Base-by-base conservation (phyloP, 2,888 invertebrate species). In the Cephus spinipes region DNA sequence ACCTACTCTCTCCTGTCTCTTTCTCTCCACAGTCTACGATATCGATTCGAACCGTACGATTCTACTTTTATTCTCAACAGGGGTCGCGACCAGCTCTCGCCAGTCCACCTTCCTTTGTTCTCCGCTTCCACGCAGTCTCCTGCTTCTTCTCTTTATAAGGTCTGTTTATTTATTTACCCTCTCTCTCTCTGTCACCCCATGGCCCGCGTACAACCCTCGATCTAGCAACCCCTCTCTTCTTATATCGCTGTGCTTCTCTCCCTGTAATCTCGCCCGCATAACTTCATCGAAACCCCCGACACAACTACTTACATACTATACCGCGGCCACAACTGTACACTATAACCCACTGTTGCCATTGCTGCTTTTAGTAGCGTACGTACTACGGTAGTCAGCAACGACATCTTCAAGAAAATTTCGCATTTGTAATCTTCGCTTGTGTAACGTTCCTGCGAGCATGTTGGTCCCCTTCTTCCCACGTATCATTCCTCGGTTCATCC, bases 91-190 rank as follows among this genome's bases (percentile, higher is more conserved):
- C 76, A 30, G 74, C 30, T 69, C 68, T 73, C 69, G 75, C 73
- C 68, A 76, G 73, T 74, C 76, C 32, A 71, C 76, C 74, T 68
- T 74, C 69, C 30, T 33, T 75, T 68, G 73, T 68, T 34, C 55
- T 75, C 55, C 23, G 69, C 36, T 36, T 73, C 73, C 78, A 79
- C 80, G 82, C 82, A 83, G 84, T 85, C 82, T 82, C 81, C 77
- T 77, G 80, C 77, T 74, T 40, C 75, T 68, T 74, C 83, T 79
- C 82, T 83, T 85, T 82, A 81, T 82, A 82, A 85, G 82, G 82
- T 81, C 80, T 82, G 84, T 85, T 85, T 86, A 85, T 85, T 85
- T 85, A 83, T 83, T 83, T 85, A 84, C 83, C 80, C 73, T 79
- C 69, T 75, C 73, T 69, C 55, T 30, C 31, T 12, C 32, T 68